phyloP scores from a whole-genome alignment of 1,140 invertebrate genomes.

The Drosophila mojavensis region DNA sequence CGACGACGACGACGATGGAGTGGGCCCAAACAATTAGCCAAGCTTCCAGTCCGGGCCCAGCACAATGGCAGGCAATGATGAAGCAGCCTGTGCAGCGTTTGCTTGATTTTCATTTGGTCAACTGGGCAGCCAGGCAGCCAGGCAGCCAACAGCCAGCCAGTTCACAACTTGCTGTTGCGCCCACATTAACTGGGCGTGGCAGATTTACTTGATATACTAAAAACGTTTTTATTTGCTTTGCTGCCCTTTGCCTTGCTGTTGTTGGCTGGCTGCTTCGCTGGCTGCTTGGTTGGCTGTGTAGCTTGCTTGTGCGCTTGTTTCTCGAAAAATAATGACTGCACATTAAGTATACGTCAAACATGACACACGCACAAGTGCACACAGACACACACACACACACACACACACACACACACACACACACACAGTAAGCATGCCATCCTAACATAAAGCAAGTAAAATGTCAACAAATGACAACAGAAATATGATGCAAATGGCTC shows the following conservation, averaged over 20 bases:
- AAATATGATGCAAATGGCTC: constrained; percentile 82
- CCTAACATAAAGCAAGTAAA: constrained; percentile 67
- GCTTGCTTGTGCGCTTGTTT: constrained; percentile 69
- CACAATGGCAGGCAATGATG: constrained; percentile 54
- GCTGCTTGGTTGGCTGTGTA: constrained; percentile 20
- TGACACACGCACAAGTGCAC: constrained; percentile 42
- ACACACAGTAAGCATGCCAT: constrained; percentile 8
- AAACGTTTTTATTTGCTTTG: constrained; percentile 56
- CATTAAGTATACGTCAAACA: constrained; percentile 73
- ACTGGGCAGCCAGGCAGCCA: constrained; percentile 7
- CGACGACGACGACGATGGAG: constrained; percentile 39
- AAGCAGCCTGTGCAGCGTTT: constrained; percentile 36
- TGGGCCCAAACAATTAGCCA: constrained; percentile 65
- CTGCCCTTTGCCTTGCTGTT: constrained; percentile 54
- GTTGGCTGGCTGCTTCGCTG: constrained; percentile 32
- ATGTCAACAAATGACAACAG: constrained; percentile 82
- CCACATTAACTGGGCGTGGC: constrained; percentile 29
- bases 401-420: constrained; percentile 29
- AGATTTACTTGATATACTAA: constrained; percentile 23
- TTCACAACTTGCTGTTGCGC: constrained; percentile 10
- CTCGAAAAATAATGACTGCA: constrained; percentile 79
- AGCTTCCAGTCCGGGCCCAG: constrained; percentile 21
- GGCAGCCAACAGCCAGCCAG: constrained; percentile 8
- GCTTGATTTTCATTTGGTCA: constrained; percentile 50
- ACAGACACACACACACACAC: constrained; percentile 32